Evolutionary conservation across 2,888 invertebrate species (phyloP).

Genomic region (Protonemura montana): DNA sequence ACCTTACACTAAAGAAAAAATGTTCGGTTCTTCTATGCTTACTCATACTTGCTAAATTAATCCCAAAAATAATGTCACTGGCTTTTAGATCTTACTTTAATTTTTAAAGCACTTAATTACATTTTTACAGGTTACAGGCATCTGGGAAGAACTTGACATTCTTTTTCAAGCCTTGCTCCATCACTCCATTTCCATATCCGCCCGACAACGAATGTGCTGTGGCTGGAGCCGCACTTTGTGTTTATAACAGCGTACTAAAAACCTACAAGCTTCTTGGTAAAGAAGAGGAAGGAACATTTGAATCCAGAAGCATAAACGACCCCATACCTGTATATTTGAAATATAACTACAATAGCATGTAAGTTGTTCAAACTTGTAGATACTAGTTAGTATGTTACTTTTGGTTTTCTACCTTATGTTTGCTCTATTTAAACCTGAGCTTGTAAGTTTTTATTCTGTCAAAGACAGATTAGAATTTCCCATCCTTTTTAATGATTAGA

Average conservation of each 20-base stretch:
- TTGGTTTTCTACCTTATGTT: not conserved
- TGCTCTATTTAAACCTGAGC: no score
- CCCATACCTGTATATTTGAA: slow-evolving; percentile 29
- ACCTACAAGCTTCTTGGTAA: slow-evolving; percentile 51
- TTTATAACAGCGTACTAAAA: slow-evolving; percentile 16
- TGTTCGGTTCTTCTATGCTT: not conserved
- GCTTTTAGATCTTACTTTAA: slow-evolving; percentile 23
- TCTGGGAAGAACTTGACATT: slow-evolving; percentile 52
- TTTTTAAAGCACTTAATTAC: not conserved
- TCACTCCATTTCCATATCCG: slow-evolving; percentile 48
- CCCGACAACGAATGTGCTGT: slow-evolving; percentile 36
- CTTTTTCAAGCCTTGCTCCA: slow-evolving; percentile 58
- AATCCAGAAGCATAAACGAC: not conserved
- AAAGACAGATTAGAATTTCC: no score
- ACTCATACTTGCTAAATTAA: not conserved
- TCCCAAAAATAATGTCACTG: not conserved
- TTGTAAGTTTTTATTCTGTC: no score
- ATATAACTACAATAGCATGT: slow-evolving; percentile 34
- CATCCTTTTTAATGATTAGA: no score
- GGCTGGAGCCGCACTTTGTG: slow-evolving; percentile 50
- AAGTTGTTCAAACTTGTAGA: slow-evolving; percentile 26
- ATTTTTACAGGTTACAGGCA: slow-evolving; percentile 42
- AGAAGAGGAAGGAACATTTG: slow-evolving; percentile 51
- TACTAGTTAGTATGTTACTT: not conserved
- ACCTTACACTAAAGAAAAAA: not conserved